These are phyloP conservation scores for Pseudanteris insignis DNA, from an alignment of 2,888 invertebrate species.

Conservation along the genomic window DNA sequence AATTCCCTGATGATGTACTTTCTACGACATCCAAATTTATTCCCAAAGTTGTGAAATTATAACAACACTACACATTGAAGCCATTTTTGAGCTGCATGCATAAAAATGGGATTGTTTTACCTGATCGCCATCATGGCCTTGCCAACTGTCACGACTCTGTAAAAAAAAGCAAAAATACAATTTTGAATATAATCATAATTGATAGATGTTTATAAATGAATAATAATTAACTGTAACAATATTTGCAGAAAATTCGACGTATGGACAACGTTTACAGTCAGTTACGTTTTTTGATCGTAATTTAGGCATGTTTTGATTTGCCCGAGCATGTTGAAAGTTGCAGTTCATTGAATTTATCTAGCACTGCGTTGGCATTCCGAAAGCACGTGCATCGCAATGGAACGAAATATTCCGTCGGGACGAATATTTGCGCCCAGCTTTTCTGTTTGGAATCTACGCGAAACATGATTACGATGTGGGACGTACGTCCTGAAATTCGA, in stretches of 20 bases:
- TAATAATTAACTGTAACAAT: no score
- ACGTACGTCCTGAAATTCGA: slow-evolving; percentile 36
- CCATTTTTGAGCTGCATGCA: no score
- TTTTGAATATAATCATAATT: no score
- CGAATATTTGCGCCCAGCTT: slow-evolving; percentile 35
- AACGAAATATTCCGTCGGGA: slow-evolving; percentile 38
- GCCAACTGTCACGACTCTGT: slow-evolving; percentile 73
- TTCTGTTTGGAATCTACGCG: slow-evolving; percentile 39
- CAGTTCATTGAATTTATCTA: slow-evolving; percentile 32
- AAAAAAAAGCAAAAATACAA: no score
- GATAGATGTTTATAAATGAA: no score
- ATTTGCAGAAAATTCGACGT: no score
- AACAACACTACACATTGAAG: no score
- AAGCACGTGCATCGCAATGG: slow-evolving; percentile 25
- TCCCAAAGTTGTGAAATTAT: no score
- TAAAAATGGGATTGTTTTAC: slow-evolving; percentile 53
- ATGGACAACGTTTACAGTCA: no score
- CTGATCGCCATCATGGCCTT: slow-evolving; percentile 72
- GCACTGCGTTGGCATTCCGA: slow-evolving; percentile 24
- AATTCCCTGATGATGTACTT: no score
- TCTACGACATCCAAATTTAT: no score
- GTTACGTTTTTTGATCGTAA: slow-evolving; percentile 3
- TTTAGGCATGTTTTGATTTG: slow-evolving; percentile 10
- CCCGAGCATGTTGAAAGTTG: slow-evolving; percentile 19
- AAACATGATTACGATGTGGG: slow-evolving; percentile 39